These are phyloP conservation scores for Rhabditophanes sp. DNA, from an alignment of 2,888 invertebrate species.

Conservation along the genomic window DNA sequence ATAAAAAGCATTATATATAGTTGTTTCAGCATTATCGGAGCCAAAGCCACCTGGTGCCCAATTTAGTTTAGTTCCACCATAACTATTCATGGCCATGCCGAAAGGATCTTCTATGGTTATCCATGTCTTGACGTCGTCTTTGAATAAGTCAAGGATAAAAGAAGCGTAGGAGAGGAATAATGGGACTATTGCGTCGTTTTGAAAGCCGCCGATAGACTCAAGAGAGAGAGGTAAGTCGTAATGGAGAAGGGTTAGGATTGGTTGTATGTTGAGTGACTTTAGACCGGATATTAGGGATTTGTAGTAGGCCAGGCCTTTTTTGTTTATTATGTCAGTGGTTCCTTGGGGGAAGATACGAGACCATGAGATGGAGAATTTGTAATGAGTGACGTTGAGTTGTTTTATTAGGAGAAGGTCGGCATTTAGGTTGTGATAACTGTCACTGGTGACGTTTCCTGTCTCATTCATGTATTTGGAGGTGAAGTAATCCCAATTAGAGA, in stretches of 20 bases:
- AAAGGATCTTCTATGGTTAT: conserved; percentile 64
- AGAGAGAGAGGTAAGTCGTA: conserved; percentile 46
- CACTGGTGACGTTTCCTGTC: conserved; percentile 56
- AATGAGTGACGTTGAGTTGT: conserved; percentile 47
- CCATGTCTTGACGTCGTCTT: conserved; percentile 51
- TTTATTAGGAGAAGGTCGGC: conserved; percentile 54
- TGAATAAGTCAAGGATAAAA: conserved; percentile 44
- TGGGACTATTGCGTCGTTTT: conserved; percentile 36
- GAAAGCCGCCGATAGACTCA: conserved; percentile 47
- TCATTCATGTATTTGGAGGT: too few relatives aligned
- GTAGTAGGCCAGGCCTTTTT: conserved; percentile 61
- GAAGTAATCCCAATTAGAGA: too few relatives aligned
- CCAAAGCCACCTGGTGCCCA: conserved; percentile 10
- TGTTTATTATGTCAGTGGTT: conserved; percentile 56
- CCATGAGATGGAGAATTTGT: conserved; percentile 55
- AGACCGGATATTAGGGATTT: conserved; percentile 60
- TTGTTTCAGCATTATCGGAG: conserved; percentile 6
- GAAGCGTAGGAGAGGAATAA: conserved; percentile 46
- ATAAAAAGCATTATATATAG: conserved; percentile 53
- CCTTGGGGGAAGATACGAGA: conserved; percentile 60
- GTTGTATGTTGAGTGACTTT: conserved; percentile 51
- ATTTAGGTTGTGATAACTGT: conserved; percentile 55
- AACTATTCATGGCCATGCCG: conserved; percentile 28
- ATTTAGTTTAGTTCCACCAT: conserved; percentile 3
- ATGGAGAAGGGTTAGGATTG: conserved; percentile 46